Evolutionary conservation across 2,113 vertebrate genomes (phyloP).

Genomic region (Phalacrocorax brasilianus): DNA sequence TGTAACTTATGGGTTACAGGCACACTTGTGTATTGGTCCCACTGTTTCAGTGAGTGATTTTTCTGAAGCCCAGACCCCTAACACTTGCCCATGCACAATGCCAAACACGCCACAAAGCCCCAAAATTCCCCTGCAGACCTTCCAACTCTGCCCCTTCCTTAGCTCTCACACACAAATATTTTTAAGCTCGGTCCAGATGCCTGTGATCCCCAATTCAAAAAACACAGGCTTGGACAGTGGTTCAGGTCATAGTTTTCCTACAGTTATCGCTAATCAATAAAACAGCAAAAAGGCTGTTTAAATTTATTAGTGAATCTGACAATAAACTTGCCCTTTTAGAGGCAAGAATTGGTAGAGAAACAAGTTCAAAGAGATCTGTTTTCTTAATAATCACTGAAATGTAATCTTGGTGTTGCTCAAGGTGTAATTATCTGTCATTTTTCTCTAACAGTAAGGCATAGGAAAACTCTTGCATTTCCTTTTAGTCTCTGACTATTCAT

Average conservation of each 20-base stretch:
- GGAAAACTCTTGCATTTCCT: neutral
- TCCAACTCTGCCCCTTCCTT: neutral
- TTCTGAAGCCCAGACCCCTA: neutral
- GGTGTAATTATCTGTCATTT: neutral
- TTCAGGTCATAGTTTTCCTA: neutral
- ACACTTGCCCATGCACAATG: too few species aligned
- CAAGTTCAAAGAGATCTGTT: neutral
- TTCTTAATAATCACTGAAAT: slow-evolving; percentile 15
- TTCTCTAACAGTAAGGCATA: neutral
- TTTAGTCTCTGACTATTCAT: neutral
- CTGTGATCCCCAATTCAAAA: neutral
- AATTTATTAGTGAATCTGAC: neutral
- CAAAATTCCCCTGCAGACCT: neutral
- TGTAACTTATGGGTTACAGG: neutral
- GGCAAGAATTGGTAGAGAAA: neutral
- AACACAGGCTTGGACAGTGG: neutral
- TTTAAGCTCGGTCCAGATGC: neutral
- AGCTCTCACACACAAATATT: neutral
- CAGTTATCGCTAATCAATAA: neutral
- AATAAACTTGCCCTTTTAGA: neutral
- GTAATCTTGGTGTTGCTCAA: neutral
- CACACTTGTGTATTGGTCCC: neutral
- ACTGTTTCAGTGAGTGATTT: neutral
- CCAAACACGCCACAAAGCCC: neutral
- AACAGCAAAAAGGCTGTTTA: neutral